Conservation (phyloP, 1,140 invertebrate species). For the Nixonia krombeini region DNA sequence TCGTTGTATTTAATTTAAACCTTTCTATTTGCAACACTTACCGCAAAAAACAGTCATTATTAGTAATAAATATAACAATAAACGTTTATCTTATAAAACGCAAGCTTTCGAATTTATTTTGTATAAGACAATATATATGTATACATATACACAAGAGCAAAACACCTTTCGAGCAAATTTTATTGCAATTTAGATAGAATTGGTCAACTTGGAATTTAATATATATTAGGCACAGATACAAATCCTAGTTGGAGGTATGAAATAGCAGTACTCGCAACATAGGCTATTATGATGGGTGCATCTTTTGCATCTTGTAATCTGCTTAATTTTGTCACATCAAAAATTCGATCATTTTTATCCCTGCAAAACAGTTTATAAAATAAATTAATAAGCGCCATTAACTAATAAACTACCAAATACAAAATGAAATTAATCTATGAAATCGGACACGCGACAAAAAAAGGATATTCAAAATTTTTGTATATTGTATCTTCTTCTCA, state of each 20-base stretch:
- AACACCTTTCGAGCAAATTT: too few species aligned
- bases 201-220: too few species aligned
- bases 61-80: conserved; percentile 34
- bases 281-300: conserved; percentile 38
- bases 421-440: background rate
- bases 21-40: too few species aligned
- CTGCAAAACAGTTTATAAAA: conserved; percentile 27
- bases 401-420: background rate
- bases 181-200: too few species aligned
- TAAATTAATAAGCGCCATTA: background rate
- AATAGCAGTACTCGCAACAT: conserved; percentile 32
- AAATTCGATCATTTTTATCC: conserved; percentile 10
- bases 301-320: conserved; percentile 40
- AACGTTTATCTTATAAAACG: too few species aligned
- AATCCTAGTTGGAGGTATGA: conserved; percentile 31
- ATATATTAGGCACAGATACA: conserved; percentile 34
- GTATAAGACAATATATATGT: too few species aligned
- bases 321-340: conserved; percentile 34
- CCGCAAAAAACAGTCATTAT: background rate
- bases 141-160: background rate
- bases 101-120: too few species aligned
- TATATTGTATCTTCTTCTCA: too few species aligned
- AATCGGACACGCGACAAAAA: too few species aligned
- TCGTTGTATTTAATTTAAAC: conserved; percentile 15
- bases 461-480: too few species aligned